Percentiles rank a stretch among this genome's conserved stretches.
Conservation (phyloP, 2,888 invertebrate species). For the Palloptera scutellata region DNA sequence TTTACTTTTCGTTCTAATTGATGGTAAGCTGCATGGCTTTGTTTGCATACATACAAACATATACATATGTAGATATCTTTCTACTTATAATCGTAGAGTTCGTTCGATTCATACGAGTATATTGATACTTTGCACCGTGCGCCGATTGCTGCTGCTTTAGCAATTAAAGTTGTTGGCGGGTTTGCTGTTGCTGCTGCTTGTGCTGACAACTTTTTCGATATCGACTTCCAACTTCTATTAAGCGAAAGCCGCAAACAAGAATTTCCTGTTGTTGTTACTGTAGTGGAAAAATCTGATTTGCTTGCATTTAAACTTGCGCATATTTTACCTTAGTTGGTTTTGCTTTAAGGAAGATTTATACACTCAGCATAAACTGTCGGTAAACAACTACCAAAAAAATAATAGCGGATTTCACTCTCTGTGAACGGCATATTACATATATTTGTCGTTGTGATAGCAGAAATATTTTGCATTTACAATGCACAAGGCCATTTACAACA, state of each 20-base stretch:
- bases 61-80: slow-evolving; percentile 4
- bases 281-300: too few species aligned
- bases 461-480: too few species aligned
- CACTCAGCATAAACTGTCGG: not conserved
- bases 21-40: not conserved
- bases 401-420: too few species aligned
- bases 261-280: slow-evolving; percentile 38
- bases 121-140: too few species aligned
- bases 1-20: not conserved
- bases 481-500: too few species aligned
- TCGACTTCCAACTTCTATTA: slow-evolving; percentile 7
- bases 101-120: too few species aligned
- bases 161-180: not conserved
- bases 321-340: too few species aligned
- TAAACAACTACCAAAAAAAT: too few species aligned
- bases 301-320: too few species aligned
- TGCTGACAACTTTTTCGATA: not conserved
- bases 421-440: too few species aligned
- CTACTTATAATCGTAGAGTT: not conserved
- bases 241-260: slow-evolving; percentile 43
- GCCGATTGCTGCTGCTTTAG: too few species aligned
- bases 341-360: not conserved
- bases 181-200: not conserved
- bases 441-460: too few species aligned
- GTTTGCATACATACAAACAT: not conserved